A percentile compares a stretch with the other conserved stretches of the same genome.
Conservation (phyloP, 1,140 invertebrate species). For the Akabosia matsudoensis region DNA sequence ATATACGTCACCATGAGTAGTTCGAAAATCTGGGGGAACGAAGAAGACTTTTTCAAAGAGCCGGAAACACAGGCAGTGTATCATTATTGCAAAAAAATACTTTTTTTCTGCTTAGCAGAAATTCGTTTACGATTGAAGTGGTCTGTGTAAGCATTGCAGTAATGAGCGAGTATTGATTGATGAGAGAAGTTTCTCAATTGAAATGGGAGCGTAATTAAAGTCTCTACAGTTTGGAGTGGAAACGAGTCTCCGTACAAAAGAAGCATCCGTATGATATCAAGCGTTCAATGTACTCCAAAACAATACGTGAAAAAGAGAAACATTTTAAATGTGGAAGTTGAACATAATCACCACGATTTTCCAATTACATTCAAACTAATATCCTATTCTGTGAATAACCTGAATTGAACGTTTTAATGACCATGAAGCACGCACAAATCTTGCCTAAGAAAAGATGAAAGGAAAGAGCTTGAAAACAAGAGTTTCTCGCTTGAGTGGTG, state of each 20-base stretch:
- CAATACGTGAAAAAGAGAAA: no score
- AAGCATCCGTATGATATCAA: no score
- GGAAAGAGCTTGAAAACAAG: background rate
- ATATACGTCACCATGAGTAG: no score
- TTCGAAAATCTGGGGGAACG: no score
- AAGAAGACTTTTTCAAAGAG: no score
- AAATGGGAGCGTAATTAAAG: conserved; percentile 15
- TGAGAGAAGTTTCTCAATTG: conserved; percentile 4
- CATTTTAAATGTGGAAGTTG: background rate
- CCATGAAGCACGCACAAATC: conserved; percentile 15
- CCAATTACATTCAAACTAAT: background rate
- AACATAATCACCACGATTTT: background rate
- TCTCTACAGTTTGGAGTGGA: background rate
- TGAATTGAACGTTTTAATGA: background rate
- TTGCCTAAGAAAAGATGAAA: background rate
- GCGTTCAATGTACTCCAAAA: no score
- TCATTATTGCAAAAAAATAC: no score
- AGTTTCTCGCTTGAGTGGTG: background rate
- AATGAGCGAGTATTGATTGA: background rate
- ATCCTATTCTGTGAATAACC: background rate
- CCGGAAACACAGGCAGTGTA: no score
- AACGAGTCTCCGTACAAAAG: background rate
- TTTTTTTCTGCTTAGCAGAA: no score
- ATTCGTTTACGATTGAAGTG: background rate
- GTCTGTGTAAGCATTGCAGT: background rate